Base-by-base conservation (phyloP, 1,140 invertebrate genomes). In the Onthophagus taurus region DNA sequence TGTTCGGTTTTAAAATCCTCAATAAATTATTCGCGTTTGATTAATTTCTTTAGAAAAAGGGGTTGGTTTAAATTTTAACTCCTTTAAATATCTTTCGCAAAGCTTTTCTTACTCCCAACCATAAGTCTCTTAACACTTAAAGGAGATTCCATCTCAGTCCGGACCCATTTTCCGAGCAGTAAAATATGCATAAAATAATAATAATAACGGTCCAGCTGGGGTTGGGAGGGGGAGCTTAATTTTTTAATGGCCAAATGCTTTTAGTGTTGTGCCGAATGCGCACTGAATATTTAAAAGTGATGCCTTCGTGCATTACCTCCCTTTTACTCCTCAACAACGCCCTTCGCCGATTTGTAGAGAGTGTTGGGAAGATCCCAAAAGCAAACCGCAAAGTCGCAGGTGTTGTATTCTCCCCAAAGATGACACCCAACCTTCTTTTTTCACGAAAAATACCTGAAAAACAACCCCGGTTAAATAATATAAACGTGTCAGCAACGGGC, bases 161-260 rank as follows among this genome's bases (percentile, higher is more conserved):
- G n/a, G n/a, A n/a, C n/a, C 59, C 59, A 57, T 59, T 61, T 57
- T 50, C 42, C 45, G 46, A 50, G 51, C 48, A 56, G 47, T 49
- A 54, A 59, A 58, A 50, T 55, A 55, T 55, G 58, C 61, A 63
- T 62, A 61, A 63, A 63, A 60, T 63, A 63, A 60, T 63, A 61
- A 62, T 63, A 55, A 57, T 58, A 60, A 59, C n/a, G n/a, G n/a
- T n/a, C n/a, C n/a, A n/a, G n/a, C n/a, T n/a, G n/a, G n/a, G 55
- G 37, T 29, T 21, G 38, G 51, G 57, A 54, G 49, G 55, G 51
- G 42, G 44, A 48, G 57, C 58, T 60, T 64, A 64, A 64, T 64
- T 64, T 64, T 64, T 64, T 64, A 64, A 64, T 64, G 61, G 61
- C 57, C 54, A 60, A 63, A 64, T 64, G 61, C 61, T 64, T 64